Evolutionary conservation across 2,888 invertebrate genomes (phyloP), one percentile per base, ranked within the genome.

Genomic region (Horisme vitalbata): DNA sequence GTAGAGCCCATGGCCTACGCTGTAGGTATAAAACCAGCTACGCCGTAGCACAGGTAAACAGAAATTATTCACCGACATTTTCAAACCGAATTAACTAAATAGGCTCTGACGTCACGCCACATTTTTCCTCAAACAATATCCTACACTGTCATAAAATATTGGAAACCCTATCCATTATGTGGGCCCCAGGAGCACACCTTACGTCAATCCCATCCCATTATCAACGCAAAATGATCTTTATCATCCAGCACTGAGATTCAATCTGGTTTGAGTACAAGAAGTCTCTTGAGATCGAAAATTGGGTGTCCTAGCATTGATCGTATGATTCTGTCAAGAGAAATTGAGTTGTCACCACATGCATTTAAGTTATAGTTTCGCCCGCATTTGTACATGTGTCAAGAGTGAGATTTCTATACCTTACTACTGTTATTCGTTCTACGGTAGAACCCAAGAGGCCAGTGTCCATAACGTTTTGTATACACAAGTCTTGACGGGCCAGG

Each of bases 401-500:
- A 24, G 24, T 35, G 13, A 7, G 24, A 14, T 9, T 27, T 23
- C n/a, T n/a, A 4, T 23, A 10, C n/a, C n/a, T 4, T 6, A 4
- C 7, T 12, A 27, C 11, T 27, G 12, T 7, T 27, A 5, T 2
- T 12, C n/a, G 5, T 10, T 10, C 27, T 27, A 12, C 14, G 34
- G 33, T 23, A 27, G 51, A 37, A 20, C 53, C 45, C 56, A 45
- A 52, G 55, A 54, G 52, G 52, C 53, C 49, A 60, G 51, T 61
- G 44, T 51, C 50, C 44, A 55, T 49, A 41, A 33, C 41, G 33
- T 30, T n/a, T n/a, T n/a, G n/a, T n/a, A n/a, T n/a, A n/a, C n/a
- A n/a, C n/a, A n/a, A n/a, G n/a, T n/a, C n/a, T n/a, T n/a, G n/a
- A n/a, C n/a, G n/a, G n/a, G n/a, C n/a, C n/a, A n/a, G 14, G 31